phyloP scores from a whole-genome alignment of 2,888 invertebrate species.

The Cryptophagus acutangulus region DNA sequence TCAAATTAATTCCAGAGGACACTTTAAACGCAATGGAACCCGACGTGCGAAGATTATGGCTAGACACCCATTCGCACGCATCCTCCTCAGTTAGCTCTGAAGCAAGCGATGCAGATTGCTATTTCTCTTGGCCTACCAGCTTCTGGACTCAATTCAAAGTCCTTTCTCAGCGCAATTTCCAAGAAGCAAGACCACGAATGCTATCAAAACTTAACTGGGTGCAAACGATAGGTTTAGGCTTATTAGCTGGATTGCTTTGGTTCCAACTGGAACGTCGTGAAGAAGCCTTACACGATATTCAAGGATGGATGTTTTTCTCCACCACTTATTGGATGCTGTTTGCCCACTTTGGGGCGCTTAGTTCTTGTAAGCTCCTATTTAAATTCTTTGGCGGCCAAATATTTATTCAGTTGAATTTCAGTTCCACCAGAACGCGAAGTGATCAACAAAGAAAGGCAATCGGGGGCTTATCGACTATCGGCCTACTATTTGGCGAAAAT shows the following conservation, averaged over 20 bases:
- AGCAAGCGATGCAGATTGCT: conserved; percentile 56
- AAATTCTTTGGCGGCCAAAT: neutral
- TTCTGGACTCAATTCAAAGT: conserved; percentile 76
- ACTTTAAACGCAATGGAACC: conserved; percentile 50
- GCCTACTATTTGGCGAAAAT: conserved; percentile 79
- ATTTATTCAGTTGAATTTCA: conserved; percentile 44
- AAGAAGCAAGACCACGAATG: conserved; percentile 70
- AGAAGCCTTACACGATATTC: conserved; percentile 69
- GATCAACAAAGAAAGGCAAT: conserved; percentile 71
- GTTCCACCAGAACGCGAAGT: conserved; percentile 77
- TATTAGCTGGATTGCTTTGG: conserved; percentile 73
- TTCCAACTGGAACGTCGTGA: conserved; percentile 71
- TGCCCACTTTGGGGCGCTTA: conserved; percentile 71
- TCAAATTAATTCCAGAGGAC: conserved; percentile 46
- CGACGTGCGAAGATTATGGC: conserved; percentile 62
- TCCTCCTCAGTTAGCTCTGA: conserved; percentile 60
- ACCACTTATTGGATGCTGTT: conserved; percentile 80
- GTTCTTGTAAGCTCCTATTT: conserved; percentile 69
- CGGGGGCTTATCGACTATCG: conserved; percentile 72
- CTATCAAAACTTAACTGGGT: conserved; percentile 72
- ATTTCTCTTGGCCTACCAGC: conserved; percentile 66
- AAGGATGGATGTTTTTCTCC: conserved; percentile 81
- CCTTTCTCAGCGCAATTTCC: conserved; percentile 68
- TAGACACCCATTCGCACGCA: conserved; percentile 66
- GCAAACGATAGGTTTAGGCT: conserved; percentile 66